Percentiles rank a stretch among this genome's conserved stretches.
Evolutionary conservation across 2,888 invertebrate species (phyloP).

Genomic region (Microctonus brassicae): DNA sequence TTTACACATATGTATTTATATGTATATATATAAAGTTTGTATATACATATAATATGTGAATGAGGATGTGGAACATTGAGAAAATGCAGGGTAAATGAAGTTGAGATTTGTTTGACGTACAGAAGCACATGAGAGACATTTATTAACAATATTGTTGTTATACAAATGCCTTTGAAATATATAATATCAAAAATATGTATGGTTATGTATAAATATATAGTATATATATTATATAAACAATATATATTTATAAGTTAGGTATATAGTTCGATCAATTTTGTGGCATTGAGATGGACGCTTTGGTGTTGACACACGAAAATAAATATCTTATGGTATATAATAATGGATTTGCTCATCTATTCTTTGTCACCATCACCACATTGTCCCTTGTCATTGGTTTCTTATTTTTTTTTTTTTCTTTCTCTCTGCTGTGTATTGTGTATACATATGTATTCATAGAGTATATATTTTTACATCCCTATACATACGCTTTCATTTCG

Average conservation of each 20-base stretch:
- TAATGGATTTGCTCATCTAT: background rate
- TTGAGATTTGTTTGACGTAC: background rate
- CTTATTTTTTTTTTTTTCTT: background rate
- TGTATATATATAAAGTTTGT: background rate
- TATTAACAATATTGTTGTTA: background rate
- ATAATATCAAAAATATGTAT: background rate
- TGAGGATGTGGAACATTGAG: background rate
- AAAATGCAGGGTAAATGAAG: background rate
- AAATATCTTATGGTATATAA: background rate
- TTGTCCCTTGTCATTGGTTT: background rate
- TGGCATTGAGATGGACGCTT: background rate
- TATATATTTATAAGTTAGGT: background rate
- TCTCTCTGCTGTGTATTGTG: no score
- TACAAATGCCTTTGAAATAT: background rate
- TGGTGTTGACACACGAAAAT: background rate
- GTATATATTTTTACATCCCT: constrained; percentile 1
- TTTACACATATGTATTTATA: background rate
- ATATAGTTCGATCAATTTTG: background rate
- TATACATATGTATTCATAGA: background rate
- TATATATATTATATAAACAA: background rate
- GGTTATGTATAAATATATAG: background rate
- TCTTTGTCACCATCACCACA: background rate
- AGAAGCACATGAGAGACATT: background rate
- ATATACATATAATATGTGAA: no score
- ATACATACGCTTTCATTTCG: background rate